Percentiles rank a stretch among this genome's conserved stretches.
Conservation (phyloP, 2,888 invertebrate genomes). For the Folsomia manolachei region DNA sequence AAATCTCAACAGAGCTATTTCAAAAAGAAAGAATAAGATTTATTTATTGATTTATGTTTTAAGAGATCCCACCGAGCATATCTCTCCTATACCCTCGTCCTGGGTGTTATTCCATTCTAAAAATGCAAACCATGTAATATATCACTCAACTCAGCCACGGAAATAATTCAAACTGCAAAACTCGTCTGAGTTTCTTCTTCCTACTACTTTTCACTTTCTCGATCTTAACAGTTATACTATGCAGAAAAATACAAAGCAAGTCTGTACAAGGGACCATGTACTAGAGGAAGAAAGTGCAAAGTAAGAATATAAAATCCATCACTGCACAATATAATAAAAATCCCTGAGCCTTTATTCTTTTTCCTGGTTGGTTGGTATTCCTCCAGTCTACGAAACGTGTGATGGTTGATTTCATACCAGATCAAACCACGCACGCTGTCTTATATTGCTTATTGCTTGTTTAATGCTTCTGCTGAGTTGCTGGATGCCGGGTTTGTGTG, state of each 20-base stretch:
- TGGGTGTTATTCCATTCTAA: neutral
- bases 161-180: neutral
- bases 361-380: too few relatives aligned
- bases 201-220: too few relatives aligned
- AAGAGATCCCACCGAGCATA: neutral
- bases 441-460: neutral
- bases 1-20: conserved; percentile 8
- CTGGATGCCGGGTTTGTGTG: too few relatives aligned
- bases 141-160: conserved; percentile 7
- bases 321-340: conserved; percentile 1
- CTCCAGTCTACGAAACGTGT: too few relatives aligned
- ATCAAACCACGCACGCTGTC: neutral
- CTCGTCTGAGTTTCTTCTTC: neutral
- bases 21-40: conserved; percentile 35
- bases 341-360: neutral
- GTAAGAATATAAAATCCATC: neutral
- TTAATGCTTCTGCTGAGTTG: too few relatives aligned
- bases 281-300: neutral
- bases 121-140: conserved; percentile 13
- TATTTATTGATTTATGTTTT: conserved; percentile 47
- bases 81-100: neutral
- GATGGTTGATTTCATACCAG: too few relatives aligned
- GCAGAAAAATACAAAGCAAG: too few relatives aligned
- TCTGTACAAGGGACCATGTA: neutral
- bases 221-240: too few relatives aligned